Evolutionary conservation across 30 jellyfish, hydroid and myxozoan species (phyloP), one percentile per base, ranked within the genome.

Genomic region (Aurelia aurita): DNA sequence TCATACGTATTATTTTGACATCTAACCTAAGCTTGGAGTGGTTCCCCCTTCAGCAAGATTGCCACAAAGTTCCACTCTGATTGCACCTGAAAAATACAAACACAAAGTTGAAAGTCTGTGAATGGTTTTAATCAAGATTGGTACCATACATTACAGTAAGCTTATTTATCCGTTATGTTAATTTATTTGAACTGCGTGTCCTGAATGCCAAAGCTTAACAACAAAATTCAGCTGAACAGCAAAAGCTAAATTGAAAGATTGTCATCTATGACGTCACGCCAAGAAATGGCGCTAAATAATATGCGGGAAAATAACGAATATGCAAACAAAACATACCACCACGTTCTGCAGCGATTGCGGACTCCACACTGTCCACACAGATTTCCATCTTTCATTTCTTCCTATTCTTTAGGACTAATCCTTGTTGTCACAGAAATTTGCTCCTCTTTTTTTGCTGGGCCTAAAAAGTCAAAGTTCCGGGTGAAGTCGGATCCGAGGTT

Each of bases 11-110:
- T 68, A 27, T 10, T 32, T 19, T 20, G 3, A 9, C 10, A 19
- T 19, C 65, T 76, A 25, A 91, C 98, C 98, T 58, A 92, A 75
- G 72, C 97, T 87, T 72, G 98, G 98, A 8, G 98, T 92, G 46
- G 96, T 86, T 25, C 97, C 97, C 60, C 98, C 97, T 73, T 87
- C 97, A 44, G 89, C 84, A 16, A 87, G 72, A 47, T 74, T 92
- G 58, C 92, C 69, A 58, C 97, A 87, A n/a, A 87, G 82, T 55
- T 92, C 97, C 49, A 92, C 73, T 58, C 98, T 76, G 35, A 72
- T 35, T 44, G 97, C 97, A 31, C 97, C 98, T 92, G 39, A 13
- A 45, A 49, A 27, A 21, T 15, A 57, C 26, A 39, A 25, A 22
- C 45, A 11, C 1, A 54, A 27, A 18, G 73, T 54, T 54, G 10